Evolutionary conservation across 2,797 vertebrate genomes (phyloP), one percentile per base, ranked within the genome.

Genomic region (Rhinoraja longicauda): DNA sequence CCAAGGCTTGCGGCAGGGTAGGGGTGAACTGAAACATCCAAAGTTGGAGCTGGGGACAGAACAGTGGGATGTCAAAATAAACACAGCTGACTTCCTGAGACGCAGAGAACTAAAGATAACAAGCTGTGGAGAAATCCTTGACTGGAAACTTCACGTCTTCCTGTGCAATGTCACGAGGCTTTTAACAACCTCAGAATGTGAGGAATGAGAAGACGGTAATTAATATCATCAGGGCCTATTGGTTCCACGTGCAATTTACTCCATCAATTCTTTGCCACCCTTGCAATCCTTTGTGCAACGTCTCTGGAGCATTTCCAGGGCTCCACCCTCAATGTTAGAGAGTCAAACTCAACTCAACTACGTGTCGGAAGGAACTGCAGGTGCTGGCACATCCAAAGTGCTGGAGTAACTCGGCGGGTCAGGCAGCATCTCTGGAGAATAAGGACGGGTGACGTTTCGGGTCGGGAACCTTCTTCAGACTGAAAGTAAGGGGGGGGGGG

Each of bases 171-270:
- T 88, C 64, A n/a, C 84, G 88, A 64, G 59, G 7, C 59, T 4
- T 19, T 36, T 15, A 88, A 36, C 84, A 67, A 88, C 84, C 84
- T 88, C 59, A 67, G 84, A 67, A 88, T 88, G 15, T n/a, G 32
- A 88, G 62, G 62, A 67, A 88, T 88, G 84, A 88, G 2, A 67
- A 67, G n/a, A 26, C 2, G 21, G 62, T 62, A 88, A 36, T 67
- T 88, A 67, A 88, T 32, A 64, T 88, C 45, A 84, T 59, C 59
- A 64, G 32, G 53, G 67, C 15, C 15, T 32, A 21, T 36, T 88
- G 57, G 59, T 64, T 88, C 59, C 5, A 88, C 21, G n/a, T 64
- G 13, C 10, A 59, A 62, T 59, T 62, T 82, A n/a, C 57, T 57
- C 29, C 53, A n/a, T 62, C n/a, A 29, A 32, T 4, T 17, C 53